A percentile compares a stretch with the other conserved stretches of the same genome.
phyloP scores from a whole-genome alignment of 1,140 invertebrate genomes.

The Sogatella furcifera region DNA sequence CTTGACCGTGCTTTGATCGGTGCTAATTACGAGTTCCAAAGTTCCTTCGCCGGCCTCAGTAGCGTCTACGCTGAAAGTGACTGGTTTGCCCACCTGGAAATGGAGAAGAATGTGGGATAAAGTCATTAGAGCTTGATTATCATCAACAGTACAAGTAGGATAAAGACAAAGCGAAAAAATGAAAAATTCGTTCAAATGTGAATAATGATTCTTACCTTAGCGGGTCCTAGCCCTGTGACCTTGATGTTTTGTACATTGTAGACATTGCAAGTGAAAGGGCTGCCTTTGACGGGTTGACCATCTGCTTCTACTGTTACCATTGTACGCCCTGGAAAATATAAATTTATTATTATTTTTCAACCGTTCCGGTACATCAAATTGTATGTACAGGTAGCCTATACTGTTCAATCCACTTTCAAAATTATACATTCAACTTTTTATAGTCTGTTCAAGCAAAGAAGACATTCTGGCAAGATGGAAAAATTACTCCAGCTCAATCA shows the following conservation, averaged over 20 bases:
- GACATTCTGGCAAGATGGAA: too few relatives aligned
- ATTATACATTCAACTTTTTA: too few relatives aligned
- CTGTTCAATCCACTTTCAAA: too few relatives aligned
- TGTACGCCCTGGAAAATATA: slow-evolving; percentile 51
- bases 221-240: slow-evolving; percentile 58
- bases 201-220: slow-evolving; percentile 31
- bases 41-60: slow-evolving; percentile 93
- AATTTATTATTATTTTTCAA: too few relatives aligned
- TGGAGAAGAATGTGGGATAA: background rate
- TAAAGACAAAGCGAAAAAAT: too few relatives aligned
- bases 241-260: slow-evolving; percentile 80
- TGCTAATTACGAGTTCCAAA: slow-evolving; percentile 87
- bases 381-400: too few relatives aligned
- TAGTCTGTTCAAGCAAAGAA: too few relatives aligned
- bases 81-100: slow-evolving; percentile 58
- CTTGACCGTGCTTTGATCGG: slow-evolving; percentile 75
- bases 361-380: too few relatives aligned
- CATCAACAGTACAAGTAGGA: too few relatives aligned
- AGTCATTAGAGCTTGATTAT: too few relatives aligned
- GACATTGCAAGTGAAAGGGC: slow-evolving; percentile 87
- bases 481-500: too few relatives aligned
- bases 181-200: too few relatives aligned
- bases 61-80: slow-evolving; percentile 88
- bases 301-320: slow-evolving; percentile 69
- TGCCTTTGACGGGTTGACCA: slow-evolving; percentile 72